Evolutionary conservation across 2,113 vertebrate genomes (phyloP), one percentile per base, ranked within the genome.

Genomic region (Onychostoma macrolepis): DNA sequence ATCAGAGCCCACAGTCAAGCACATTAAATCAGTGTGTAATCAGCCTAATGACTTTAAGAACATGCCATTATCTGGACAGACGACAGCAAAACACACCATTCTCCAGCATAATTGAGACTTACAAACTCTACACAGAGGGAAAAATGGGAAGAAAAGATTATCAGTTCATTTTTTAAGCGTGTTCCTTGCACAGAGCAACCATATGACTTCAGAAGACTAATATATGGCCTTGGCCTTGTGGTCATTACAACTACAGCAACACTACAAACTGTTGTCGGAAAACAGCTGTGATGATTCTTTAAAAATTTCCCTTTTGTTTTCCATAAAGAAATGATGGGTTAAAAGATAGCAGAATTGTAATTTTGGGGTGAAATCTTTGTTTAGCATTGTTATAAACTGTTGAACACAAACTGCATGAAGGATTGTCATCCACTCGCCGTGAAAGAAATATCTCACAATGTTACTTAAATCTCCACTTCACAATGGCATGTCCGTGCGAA

Each of bases 1-100:
- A 50, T 50, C 3, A 50, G 13, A 50, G 48, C 48, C 48, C 48
- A 19, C 48, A 53, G 24, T 61, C 58, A 61, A 61, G 58, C 69
- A 41, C 69, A 41, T 72, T 38, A 72, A 11, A 72, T 72, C 69
- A 72, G 65, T 69, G 65, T 33, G 65, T 69, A 79, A 53, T 79
- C 45, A 84, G 81, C 75, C 41, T 38, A 87, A 43, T 76, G 74
- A 83, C 71, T 78, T 41, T 15, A 26, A 79, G 75, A n/a, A 61
- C 87, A 75, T 71, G 48, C n/a, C 4, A 36, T 45, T 78, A 63
- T 85, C 56, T 85, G 74, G 21, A 24, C 36, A 74, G 24, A 43
- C 38, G 21, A 74, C 21, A 75, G 21, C 11, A 43, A 43, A 43
- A 43, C 38, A 75, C 71, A 43, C 67, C 67, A 24, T 67, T 30